A percentile compares a stretch with the other conserved stretches of the same genome.
These are phyloP conservation scores for Psilopogon haemacephalus DNA, from an alignment of 2,113 vertebrate species.

Conservation along the genomic window DNA sequence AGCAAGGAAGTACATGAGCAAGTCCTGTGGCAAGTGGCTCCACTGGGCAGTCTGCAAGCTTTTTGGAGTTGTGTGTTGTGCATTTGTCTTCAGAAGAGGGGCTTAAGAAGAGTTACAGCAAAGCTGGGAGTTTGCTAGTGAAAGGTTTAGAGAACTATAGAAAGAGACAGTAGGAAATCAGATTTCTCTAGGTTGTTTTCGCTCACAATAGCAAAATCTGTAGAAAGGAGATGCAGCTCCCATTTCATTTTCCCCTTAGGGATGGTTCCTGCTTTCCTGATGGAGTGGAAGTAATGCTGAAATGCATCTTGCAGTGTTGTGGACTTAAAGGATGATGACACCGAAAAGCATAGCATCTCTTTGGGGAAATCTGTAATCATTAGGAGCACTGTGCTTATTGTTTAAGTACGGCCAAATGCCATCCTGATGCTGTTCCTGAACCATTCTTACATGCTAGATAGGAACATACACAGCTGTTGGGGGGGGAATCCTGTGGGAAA, in stretches of 20 bases:
- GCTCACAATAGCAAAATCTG: background rate
- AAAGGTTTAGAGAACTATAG: background rate
- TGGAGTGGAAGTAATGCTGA: background rate
- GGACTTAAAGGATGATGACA: background rate
- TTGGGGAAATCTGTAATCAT: background rate
- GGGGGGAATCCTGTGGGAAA: background rate
- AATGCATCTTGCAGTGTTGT: background rate
- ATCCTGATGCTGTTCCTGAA: background rate
- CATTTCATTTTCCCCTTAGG: background rate
- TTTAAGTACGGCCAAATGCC: background rate
- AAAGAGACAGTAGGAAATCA: background rate
- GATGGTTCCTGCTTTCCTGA: background rate
- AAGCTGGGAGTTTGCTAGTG: background rate
- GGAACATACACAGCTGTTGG: background rate
- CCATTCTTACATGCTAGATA: background rate
- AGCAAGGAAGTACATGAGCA: accelerated
- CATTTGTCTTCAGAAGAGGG: background rate
- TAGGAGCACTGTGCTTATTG: background rate
- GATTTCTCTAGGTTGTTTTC: background rate
- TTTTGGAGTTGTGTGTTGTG: background rate
- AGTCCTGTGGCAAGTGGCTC: background rate
- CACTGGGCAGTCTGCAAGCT: background rate
- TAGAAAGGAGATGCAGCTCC: background rate
- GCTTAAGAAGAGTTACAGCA: background rate
- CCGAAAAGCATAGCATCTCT: background rate